phyloP scores from a whole-genome alignment of 2,888 invertebrate genomes.

The Napeogenes inachia region DNA sequence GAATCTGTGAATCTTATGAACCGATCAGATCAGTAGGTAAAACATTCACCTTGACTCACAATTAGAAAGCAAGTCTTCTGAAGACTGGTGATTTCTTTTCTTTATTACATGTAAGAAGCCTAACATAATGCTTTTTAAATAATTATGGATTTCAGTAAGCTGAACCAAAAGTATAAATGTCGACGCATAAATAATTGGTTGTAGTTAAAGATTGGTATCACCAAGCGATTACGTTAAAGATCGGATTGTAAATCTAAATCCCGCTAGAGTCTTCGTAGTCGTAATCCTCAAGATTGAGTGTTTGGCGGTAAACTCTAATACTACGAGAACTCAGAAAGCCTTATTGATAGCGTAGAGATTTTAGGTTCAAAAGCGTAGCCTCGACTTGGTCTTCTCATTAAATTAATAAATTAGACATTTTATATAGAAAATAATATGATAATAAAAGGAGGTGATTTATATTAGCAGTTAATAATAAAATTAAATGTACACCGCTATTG shows the following conservation, averaged over 20 bases:
- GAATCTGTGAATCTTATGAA: too few species aligned
- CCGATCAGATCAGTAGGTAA: too few species aligned
- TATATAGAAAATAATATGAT: slow-evolving; percentile 11
- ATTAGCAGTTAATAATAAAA: slow-evolving; percentile 4
- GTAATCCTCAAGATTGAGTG: slow-evolving; percentile 65
- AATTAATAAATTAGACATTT: slow-evolving; percentile 25
- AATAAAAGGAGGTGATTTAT: slow-evolving; percentile 1
- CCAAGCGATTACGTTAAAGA: slow-evolving; percentile 60
- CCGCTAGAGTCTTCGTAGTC: slow-evolving; percentile 38
- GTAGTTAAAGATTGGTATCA: slow-evolving; percentile 45
- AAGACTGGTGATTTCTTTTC: too few species aligned
- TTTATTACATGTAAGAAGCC: too few species aligned
- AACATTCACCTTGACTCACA: too few species aligned
- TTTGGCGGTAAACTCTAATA: slow-evolving; percentile 44
- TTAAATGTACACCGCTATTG: too few species aligned
- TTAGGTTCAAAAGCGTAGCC: slow-evolving; percentile 28
- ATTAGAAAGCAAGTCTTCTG: too few species aligned
- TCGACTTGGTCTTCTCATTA: slow-evolving; percentile 22
- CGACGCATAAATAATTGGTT: slow-evolving; percentile 18
- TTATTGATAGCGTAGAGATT: slow-evolving; percentile 37
- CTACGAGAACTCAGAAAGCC: slow-evolving; percentile 34
- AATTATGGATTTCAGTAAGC: too few species aligned
- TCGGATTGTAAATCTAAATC: slow-evolving; percentile 62
- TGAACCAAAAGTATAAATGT: neutral
- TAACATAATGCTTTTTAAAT: too few species aligned